Conservation (phyloP, 2,113 vertebrate genomes). For the Bungarus multicinctus region DNA sequence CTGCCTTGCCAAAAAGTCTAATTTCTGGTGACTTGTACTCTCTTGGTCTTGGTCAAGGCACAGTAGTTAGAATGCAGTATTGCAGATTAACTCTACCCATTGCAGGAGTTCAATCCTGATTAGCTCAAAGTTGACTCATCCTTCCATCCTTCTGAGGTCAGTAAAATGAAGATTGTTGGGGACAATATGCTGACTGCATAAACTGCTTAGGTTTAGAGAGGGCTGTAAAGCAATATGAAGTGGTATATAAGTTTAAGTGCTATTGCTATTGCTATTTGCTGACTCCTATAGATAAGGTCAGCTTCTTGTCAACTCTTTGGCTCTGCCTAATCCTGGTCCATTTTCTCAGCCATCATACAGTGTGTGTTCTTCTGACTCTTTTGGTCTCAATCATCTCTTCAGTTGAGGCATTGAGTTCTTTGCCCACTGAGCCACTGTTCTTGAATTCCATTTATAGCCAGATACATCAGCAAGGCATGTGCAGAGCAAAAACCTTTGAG, state of each 20-base stretch:
- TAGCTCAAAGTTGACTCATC: not conserved
- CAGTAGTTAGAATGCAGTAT: not conserved
- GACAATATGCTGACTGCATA: not conserved
- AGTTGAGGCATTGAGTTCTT: not conserved
- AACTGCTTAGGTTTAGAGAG: not conserved
- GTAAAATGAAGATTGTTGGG: not conserved
- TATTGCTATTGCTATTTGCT: not conserved
- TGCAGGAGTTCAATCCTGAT: not conserved
- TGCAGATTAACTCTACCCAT: not conserved
- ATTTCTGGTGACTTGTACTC: not conserved
- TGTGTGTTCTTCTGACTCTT: not conserved
- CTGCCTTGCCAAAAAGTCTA: not conserved
- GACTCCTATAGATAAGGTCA: not conserved
- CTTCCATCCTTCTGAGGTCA: not conserved
- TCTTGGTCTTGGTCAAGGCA: not conserved
- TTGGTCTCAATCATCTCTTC: not conserved
- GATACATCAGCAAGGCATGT: not conserved
- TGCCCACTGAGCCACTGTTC: not conserved
- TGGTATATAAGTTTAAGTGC: not conserved
- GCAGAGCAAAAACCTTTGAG: not conserved
- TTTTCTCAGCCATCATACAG: not conserved
- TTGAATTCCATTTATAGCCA: not conserved
- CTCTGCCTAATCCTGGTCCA: not conserved
- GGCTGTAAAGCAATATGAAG: not conserved
- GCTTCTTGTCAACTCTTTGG: not conserved